Evolutionary conservation across 2,888 invertebrate genomes (phyloP).

Genomic region (Lasiommata megera): DNA sequence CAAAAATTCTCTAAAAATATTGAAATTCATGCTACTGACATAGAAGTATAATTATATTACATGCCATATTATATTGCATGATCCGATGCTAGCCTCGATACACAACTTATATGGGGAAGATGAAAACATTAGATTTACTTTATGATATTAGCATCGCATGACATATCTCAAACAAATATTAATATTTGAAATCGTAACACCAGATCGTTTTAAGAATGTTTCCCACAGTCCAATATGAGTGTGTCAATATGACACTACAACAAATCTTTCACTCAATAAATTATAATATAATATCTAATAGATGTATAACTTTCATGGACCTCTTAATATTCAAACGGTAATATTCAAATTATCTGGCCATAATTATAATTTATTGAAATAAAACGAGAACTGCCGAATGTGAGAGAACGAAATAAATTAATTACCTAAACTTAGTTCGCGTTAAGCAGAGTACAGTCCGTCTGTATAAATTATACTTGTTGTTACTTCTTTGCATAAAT

Average conservation of each 20-base stretch:
- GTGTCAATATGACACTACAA: slow-evolving; percentile 18
- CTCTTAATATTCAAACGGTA: slow-evolving; percentile 31
- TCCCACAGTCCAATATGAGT: slow-evolving; percentile 18
- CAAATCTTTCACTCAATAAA: slow-evolving; percentile 27
- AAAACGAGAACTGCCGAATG: slow-evolving; percentile 33
- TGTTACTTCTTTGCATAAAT: too few relatives aligned
- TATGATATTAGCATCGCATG: not conserved
- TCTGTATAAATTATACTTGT: not conserved
- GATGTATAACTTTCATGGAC: slow-evolving; percentile 24
- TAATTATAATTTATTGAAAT: slow-evolving; percentile 34
- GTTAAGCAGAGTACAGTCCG: slow-evolving; percentile 6
- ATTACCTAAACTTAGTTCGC: slow-evolving; percentile 25
- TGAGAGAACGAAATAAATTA: slow-evolving; percentile 28
- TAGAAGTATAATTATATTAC: too few relatives aligned
- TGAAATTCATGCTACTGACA: too few relatives aligned
- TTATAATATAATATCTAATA: slow-evolving; percentile 26
- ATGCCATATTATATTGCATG: too few relatives aligned
- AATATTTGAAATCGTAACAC: not conserved
- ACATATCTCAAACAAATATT: not conserved
- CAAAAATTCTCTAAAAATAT: too few relatives aligned
- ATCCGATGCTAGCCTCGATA: slow-evolving; percentile 1
- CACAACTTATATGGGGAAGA: not conserved
- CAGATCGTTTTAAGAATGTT: not conserved
- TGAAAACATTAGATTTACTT: slow-evolving; percentile 7
- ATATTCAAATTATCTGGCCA: slow-evolving; percentile 36